phyloP scores from a whole-genome alignment of 2,888 invertebrate genomes.

The Volucella zonaria region DNA sequence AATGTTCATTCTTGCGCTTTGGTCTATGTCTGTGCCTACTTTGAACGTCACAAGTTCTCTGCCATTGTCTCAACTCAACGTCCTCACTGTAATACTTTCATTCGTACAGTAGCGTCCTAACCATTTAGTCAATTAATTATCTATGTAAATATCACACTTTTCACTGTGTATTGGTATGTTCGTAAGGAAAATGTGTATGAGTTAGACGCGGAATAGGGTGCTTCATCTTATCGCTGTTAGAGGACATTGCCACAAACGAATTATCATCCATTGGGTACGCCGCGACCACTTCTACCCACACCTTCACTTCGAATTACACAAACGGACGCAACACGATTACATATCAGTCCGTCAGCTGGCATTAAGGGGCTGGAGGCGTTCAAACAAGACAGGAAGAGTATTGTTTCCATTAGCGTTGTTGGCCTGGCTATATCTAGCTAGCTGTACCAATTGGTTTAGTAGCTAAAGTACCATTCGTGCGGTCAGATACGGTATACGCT shows the following conservation, averaged over 20 bases:
- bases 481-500: slow-evolving; percentile 48
- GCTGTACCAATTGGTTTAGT: slow-evolving; percentile 40
- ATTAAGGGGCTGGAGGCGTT: neutral
- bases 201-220: slow-evolving; percentile 16
- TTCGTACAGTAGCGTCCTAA: slow-evolving; percentile 13
- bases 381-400: slow-evolving; percentile 31
- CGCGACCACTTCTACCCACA: neutral
- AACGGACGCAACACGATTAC: slow-evolving; percentile 56
- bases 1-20: neutral
- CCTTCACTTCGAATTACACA: slow-evolving; percentile 43
- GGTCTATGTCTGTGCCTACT: neutral
- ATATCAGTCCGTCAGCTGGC: slow-evolving; percentile 31
- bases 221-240: slow-evolving; percentile 36
- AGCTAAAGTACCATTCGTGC: slow-evolving; percentile 64
- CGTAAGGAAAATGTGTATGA: neutral
- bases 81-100: neutral
- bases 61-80: neutral
- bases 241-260: slow-evolving; percentile 37
- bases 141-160: slow-evolving; percentile 17
- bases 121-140: slow-evolving; percentile 44
- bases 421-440: slow-evolving; percentile 30
- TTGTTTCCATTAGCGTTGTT: slow-evolving; percentile 42
- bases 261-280: neutral
- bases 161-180: neutral
- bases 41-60: slow-evolving; percentile 12